Percentiles rank a stretch among this genome's conserved stretches.
phyloP scores from a whole-genome alignment of 2,888 invertebrate species.

The Megastigmus dorsalis region DNA sequence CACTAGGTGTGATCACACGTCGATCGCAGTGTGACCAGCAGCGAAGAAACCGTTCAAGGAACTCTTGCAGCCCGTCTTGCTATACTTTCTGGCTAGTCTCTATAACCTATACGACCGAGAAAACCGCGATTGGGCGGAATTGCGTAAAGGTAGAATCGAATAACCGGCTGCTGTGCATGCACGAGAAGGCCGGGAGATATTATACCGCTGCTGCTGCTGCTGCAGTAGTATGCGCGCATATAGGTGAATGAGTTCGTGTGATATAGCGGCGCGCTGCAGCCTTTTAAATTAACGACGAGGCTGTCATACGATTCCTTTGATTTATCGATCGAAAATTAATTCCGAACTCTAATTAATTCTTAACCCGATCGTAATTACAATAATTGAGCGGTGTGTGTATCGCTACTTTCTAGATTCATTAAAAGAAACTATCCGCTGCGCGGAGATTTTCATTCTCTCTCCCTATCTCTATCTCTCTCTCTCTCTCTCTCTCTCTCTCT shows the following conservation, averaged over 20 bases:
- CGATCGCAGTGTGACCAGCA: no score
- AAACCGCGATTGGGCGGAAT: constrained; percentile 61
- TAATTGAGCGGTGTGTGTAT: constrained; percentile 41
- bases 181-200: not conserved
- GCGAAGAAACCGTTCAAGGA: no score
- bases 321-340: constrained; percentile 47
- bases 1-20: no score
- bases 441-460: no score
- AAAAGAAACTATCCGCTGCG: not conserved
- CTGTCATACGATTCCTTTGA: constrained; percentile 34
- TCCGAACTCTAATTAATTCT: constrained; percentile 46
- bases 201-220: no score
- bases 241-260: no score
- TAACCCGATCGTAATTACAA: constrained; percentile 46
- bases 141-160: constrained; percentile 63
- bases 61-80: no score
- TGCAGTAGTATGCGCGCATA: no score
- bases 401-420: constrained; percentile 45
- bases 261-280: no score
- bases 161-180: constrained; percentile 54
- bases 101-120: not conserved
- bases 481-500: not conserved
- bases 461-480: not conserved
- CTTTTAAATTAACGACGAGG: constrained; percentile 46
- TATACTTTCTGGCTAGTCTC: no score